These are phyloP conservation scores for Brachyrhaphis roseni DNA, from an alignment of 2,797 vertebrate genomes.

Conservation along the genomic window DNA sequence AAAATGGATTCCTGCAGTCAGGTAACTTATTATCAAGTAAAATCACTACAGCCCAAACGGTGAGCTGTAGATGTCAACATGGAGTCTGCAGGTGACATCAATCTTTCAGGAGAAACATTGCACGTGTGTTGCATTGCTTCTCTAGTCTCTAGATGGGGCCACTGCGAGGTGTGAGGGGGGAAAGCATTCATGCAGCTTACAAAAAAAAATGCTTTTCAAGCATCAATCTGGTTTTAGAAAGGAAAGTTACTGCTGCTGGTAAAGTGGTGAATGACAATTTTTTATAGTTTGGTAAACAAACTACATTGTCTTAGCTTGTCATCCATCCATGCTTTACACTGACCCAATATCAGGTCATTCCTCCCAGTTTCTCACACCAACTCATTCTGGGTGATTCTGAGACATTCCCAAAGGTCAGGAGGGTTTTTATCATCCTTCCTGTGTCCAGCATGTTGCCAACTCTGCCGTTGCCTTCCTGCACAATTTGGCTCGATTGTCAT, in stretches of 20 bases:
- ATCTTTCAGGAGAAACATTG: constrained; percentile 17
- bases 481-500: too few relatives aligned
- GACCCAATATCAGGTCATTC: not conserved
- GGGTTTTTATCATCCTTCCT: not conserved
- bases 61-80: constrained; percentile 38
- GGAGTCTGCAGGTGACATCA: constrained; percentile 28
- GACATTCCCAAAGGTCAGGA: not conserved
- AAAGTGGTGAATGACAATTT: not conserved
- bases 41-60: constrained; percentile 47
- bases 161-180: not conserved
- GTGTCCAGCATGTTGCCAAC: not conserved
- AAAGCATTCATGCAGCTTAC: constrained; percentile 13
- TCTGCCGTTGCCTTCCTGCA: too few relatives aligned
- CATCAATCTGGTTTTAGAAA: not conserved
- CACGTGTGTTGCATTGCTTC: constrained; percentile 20
- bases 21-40: constrained; percentile 58
- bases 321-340: not conserved
- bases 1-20: constrained; percentile 40
- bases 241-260: not conserved
- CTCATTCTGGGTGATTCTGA: not conserved
- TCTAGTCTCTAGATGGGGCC: constrained; percentile 14
- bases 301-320: not conserved
- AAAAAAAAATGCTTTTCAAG: not conserved
- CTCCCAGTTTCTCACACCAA: not conserved
- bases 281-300: not conserved